phyloP scores from a whole-genome alignment of 2,113 vertebrate genomes.

The Cepphus grylle region DNA sequence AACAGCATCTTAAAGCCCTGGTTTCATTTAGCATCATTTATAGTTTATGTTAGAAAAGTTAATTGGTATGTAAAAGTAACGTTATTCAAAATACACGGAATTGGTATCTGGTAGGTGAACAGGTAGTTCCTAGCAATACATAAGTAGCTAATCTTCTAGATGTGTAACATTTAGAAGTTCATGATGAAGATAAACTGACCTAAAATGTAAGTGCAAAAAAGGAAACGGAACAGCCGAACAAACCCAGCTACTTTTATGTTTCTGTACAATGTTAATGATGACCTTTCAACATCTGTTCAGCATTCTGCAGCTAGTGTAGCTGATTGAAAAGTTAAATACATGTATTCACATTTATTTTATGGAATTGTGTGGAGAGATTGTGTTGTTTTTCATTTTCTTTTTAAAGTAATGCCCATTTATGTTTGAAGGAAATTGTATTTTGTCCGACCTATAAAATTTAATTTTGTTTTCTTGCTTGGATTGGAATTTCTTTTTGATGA shows the following conservation, averaged over 20 bases:
- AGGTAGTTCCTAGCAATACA: background rate
- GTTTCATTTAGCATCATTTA: background rate
- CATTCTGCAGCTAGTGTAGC: background rate
- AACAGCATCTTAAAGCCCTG: background rate
- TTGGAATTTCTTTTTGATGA: background rate
- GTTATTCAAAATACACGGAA: background rate
- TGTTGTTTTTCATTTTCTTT: background rate
- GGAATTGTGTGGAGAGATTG: background rate
- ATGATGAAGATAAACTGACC: background rate
- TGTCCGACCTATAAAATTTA: background rate
- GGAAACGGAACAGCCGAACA: background rate
- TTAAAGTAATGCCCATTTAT: background rate
- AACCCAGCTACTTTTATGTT: background rate
- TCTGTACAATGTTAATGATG: background rate
- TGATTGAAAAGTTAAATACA: background rate
- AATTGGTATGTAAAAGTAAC: background rate
- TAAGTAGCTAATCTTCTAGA: background rate
- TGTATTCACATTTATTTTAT: background rate
- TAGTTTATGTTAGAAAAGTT: background rate
- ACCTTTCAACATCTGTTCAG: background rate
- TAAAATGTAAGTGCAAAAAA: background rate
- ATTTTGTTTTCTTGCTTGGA: background rate
- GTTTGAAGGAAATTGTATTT: background rate
- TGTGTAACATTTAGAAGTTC: background rate
- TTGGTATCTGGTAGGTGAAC: background rate